Evolutionary conservation across 2,113 vertebrate species (phyloP).

Genomic region (Salvelinus alpinus): DNA sequence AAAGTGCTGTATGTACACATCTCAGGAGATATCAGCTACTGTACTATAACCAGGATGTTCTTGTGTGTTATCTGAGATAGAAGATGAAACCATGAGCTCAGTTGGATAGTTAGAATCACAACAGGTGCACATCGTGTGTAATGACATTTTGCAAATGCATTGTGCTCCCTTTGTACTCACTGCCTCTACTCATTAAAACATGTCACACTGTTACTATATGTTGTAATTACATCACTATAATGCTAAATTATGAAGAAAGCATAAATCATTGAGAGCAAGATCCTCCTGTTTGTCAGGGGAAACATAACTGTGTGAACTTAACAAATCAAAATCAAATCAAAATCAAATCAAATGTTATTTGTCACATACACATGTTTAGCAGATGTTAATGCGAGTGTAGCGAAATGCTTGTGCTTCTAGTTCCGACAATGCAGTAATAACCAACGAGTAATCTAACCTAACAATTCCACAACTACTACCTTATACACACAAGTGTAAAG

Average conservation of each 20-base stretch:
- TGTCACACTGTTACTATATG: neutral
- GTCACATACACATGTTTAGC: too few relatives aligned
- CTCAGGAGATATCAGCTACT: neutral
- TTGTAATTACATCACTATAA: neutral
- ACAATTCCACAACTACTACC: too few relatives aligned
- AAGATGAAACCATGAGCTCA: constrained; percentile 27
- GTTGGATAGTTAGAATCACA: constrained; percentile 52
- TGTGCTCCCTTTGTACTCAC: constrained; percentile 34
- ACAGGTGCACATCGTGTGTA: constrained; percentile 58
- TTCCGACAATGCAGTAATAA: too few relatives aligned
- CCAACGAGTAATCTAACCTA: too few relatives aligned
- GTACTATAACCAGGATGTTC: neutral
- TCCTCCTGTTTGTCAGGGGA: too few relatives aligned
- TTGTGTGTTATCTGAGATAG: constrained; percentile 17
- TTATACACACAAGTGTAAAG: too few relatives aligned
- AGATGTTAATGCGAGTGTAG: too few relatives aligned
- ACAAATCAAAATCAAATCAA: neutral
- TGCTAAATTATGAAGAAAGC: neutral
- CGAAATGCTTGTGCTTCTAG: too few relatives aligned
- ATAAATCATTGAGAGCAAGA: neutral
- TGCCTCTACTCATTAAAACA: constrained; percentile 43
- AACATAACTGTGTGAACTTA: neutral
- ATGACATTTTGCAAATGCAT: constrained; percentile 54
- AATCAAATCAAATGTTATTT: too few relatives aligned
- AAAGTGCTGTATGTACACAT: constrained; percentile 6